A percentile compares a stretch with the other conserved stretches of the same genome.
Conservation (phyloP, 2,888 invertebrate species). For the Lasioglossum calceatum region DNA sequence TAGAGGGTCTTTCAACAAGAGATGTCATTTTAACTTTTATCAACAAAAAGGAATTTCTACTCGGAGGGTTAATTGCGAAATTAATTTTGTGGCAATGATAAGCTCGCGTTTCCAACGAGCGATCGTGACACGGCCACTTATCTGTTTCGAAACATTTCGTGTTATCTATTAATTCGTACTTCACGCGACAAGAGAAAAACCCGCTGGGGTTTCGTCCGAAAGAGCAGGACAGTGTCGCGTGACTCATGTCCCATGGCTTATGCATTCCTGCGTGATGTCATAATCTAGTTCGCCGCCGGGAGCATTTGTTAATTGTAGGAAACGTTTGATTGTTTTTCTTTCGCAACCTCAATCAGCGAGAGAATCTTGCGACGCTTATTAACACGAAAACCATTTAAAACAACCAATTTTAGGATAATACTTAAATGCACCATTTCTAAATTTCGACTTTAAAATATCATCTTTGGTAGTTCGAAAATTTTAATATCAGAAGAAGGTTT, state of each 20-base stretch:
- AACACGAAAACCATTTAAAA: background rate
- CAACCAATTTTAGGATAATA: background rate
- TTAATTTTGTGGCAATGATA: conserved; percentile 36
- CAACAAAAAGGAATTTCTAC: too few species aligned
- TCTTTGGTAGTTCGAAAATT: background rate
- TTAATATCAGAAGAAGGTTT: background rate
- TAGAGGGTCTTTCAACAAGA: too few species aligned
- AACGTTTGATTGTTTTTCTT: conserved; percentile 6
- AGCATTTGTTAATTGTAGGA: conserved; percentile 22
- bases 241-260: conserved; percentile 79
- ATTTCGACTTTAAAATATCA: too few species aligned
- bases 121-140: conserved; percentile 26
- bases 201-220: conserved; percentile 32
- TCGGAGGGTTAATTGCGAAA: conserved; percentile 16
- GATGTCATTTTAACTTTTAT: too few species aligned
- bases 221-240: conserved; percentile 66
- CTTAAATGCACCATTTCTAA: background rate
- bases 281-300: conserved; percentile 53
- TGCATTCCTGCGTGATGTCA: conserved; percentile 82
- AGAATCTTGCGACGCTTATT: too few species aligned
- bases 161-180: conserved; percentile 35
- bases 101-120: conserved; percentile 8
- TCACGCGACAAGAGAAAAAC: conserved; percentile 36
- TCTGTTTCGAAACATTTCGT: conserved; percentile 30
- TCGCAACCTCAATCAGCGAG: background rate